Conservation (phyloP, 2,113 vertebrate species). For the Patagioenas fasciata region DNA sequence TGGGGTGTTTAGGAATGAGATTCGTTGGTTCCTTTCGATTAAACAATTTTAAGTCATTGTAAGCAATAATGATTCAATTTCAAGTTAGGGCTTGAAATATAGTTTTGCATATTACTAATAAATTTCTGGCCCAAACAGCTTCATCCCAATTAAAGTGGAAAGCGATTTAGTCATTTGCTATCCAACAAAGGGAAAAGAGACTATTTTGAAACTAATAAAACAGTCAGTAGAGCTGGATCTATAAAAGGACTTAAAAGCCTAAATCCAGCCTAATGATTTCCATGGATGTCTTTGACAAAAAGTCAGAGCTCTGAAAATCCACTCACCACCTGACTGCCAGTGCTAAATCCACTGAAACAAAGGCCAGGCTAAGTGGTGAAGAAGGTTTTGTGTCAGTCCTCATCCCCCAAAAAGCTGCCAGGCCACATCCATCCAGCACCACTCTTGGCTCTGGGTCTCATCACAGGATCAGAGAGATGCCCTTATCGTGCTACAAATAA, state of each 20-base stretch:
- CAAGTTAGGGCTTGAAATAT: not conserved
- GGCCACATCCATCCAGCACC: not conserved
- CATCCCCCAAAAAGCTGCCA: rapidly evolving
- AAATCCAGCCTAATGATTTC: not conserved
- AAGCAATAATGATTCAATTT: not conserved
- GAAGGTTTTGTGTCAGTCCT: not conserved
- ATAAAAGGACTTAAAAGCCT: not conserved
- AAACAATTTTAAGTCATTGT: not conserved
- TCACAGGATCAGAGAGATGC: rapidly evolving
- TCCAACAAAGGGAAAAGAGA: not conserved
- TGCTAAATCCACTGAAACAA: rapidly evolving
- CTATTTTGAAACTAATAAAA: not conserved
- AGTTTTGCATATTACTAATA: not conserved
- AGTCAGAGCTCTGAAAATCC: not conserved
- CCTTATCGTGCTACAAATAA: not conserved
- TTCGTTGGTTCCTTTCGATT: not conserved
- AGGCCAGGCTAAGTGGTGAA: not conserved
- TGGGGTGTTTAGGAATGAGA: not conserved
- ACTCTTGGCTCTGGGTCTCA: not conserved
- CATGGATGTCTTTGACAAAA: not conserved
- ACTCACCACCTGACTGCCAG: not conserved
- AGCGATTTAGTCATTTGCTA: not conserved
- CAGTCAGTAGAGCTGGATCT: not conserved
- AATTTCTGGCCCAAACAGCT: not conserved
- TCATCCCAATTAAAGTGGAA: not conserved